Percentiles rank a stretch among this genome's conserved stretches.
phyloP scores from a whole-genome alignment of 1,140 invertebrate genomes.

The Drosophila oshimai region DNA sequence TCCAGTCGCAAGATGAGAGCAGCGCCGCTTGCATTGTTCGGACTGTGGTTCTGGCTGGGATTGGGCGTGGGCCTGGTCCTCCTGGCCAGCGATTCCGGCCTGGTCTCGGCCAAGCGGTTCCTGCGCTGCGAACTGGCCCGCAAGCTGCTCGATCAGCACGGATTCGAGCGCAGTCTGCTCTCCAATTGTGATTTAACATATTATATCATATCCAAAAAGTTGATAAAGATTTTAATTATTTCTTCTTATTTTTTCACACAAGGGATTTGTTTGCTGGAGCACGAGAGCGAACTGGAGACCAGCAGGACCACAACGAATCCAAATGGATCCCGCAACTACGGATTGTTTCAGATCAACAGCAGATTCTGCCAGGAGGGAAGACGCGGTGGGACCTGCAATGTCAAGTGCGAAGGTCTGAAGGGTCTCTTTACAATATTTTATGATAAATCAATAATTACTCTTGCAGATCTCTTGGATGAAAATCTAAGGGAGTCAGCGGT shows the following conservation, averaged over 20 bases:
- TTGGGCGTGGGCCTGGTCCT: conserved; percentile 12
- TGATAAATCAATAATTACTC: no score
- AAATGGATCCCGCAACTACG: conserved; percentile 86
- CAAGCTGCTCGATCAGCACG: conserved; percentile 50
- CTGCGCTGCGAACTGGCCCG: conserved; percentile 58
- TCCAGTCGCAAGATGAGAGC: conserved; percentile 56
- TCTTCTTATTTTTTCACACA: neutral
- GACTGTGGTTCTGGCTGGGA: conserved; percentile 24
- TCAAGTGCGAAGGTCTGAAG: conserved; percentile 59
- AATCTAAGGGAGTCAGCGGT: conserved; percentile 87
- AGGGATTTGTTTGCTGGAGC: conserved; percentile 89
- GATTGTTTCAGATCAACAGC: conserved; percentile 85
- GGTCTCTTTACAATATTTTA: no score
- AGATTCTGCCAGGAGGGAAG: conserved; percentile 53
- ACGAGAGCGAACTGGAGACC: conserved; percentile 87
- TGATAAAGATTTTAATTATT: no score
- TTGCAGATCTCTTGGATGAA: conserved; percentile 85
- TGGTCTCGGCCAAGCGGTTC: conserved; percentile 41
- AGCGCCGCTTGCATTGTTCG: conserved; percentile 21
- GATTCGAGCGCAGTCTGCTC: conserved; percentile 57
- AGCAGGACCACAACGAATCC: conserved; percentile 85
- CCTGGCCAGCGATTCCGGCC: neutral
- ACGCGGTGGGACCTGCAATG: conserved; percentile 59
- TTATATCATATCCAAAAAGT: neutral
- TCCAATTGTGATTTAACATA: conserved; percentile 44